Percentiles rank a stretch among this genome's conserved stretches.
These are phyloP conservation scores for Eulithis prunata DNA, from an alignment of 2,888 invertebrate genomes.

Conservation along the genomic window DNA sequence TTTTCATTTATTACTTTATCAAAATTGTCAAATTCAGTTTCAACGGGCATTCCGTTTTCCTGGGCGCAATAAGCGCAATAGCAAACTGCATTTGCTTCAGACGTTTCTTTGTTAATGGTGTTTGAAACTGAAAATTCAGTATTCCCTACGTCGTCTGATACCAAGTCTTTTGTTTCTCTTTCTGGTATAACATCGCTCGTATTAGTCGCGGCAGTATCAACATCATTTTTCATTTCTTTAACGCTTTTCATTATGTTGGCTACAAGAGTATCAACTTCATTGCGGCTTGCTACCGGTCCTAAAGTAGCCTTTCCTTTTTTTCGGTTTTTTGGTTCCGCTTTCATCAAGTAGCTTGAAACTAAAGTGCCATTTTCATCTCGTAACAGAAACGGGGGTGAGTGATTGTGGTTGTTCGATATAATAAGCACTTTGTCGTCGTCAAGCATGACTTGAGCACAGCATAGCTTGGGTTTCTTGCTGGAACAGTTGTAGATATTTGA, in stretches of 20 bases:
- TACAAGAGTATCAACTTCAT: conserved; percentile 19
- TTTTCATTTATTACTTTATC: neutral
- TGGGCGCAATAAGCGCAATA: neutral
- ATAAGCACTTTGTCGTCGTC: conserved; percentile 15
- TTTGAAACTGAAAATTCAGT: neutral
- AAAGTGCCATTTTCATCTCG: conserved; percentile 19
- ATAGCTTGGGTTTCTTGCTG: conserved; percentile 14
- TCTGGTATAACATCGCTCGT: neutral
- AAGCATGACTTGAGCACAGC: conserved; percentile 20
- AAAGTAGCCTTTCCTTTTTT: conserved; percentile 16
- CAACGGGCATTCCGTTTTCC: neutral
- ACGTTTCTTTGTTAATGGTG: neutral
- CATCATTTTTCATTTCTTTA: conserved; percentile 17
- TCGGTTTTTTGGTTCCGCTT: neutral
- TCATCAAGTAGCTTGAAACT: conserved; percentile 6
- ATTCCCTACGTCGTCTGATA: neutral
- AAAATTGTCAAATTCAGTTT: no score
- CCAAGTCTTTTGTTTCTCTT: neutral
- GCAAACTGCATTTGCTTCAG: neutral
- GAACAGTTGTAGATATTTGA: conserved; percentile 18
- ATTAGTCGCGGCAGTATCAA: neutral
- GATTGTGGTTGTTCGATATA: conserved; percentile 21
- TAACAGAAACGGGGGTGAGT: conserved; percentile 15
- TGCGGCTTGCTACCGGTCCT: conserved; percentile 17
- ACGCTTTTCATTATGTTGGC: conserved; percentile 22